Conservation (phyloP, 2,888 invertebrate genomes). For the Lycophotia porphyrea region DNA sequence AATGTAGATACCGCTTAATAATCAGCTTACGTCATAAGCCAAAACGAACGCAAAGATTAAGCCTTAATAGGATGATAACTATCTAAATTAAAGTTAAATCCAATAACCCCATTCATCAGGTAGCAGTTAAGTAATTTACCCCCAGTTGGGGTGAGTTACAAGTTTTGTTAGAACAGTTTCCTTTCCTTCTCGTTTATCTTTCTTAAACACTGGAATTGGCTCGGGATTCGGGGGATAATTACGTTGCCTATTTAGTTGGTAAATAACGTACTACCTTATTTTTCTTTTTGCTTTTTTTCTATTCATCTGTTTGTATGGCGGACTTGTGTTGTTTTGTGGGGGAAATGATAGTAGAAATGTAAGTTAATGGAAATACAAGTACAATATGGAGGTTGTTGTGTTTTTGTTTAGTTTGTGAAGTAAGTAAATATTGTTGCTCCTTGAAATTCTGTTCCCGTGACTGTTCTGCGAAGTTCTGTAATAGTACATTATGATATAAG, state of each 20-base stretch:
- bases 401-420: conserved; percentile 41
- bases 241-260: conserved; percentile 85
- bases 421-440: conserved; percentile 45
- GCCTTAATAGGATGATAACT: conserved; percentile 65
- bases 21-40: conserved; percentile 55
- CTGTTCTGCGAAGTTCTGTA: conserved; percentile 47
- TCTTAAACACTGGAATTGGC: conserved; percentile 89
- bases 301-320: conserved; percentile 54
- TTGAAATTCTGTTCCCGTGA: conserved; percentile 52
- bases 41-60: conserved; percentile 60
- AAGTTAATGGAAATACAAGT: conserved; percentile 10
- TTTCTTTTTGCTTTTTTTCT: conserved; percentile 71
- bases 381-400: conserved; percentile 28
- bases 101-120: conserved; percentile 73
- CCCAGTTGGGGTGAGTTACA: conserved; percentile 76
- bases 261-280: conserved; percentile 79
- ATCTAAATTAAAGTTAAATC: conserved; percentile 73
- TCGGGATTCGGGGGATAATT: conserved; percentile 87
- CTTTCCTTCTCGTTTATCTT: conserved; percentile 88
- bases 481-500: too few species aligned
- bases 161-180: conserved; percentile 84
- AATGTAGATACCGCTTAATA: conserved; percentile 49
- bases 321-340: conserved; percentile 49
- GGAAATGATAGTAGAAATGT: conserved; percentile 23
- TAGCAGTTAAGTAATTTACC: conserved; percentile 77